Conservation (phyloP, 2,113 vertebrate genomes). For the Periophthalmodon schlosseri region DNA sequence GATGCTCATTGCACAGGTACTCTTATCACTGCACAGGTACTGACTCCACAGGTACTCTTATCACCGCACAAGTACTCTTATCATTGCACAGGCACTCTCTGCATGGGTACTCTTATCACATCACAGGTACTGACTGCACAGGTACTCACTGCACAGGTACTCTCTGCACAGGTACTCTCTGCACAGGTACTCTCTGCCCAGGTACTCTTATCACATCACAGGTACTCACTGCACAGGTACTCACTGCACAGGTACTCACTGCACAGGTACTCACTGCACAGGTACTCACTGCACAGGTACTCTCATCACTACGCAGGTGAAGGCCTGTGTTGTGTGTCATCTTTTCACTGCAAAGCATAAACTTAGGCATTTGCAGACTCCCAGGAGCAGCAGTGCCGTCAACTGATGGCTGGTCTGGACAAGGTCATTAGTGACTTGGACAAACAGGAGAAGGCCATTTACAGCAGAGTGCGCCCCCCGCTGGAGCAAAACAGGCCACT, state of each 20-base stretch:
- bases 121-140: too few species aligned
- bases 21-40: too few species aligned
- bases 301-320: not conserved
- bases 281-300: slow-evolving; percentile 35
- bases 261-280: slow-evolving; percentile 32
- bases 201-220: slow-evolving; percentile 32
- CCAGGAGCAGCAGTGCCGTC: slow-evolving; percentile 87
- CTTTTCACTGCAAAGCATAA: not conserved
- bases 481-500: slow-evolving; percentile 88
- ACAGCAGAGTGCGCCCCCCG: slow-evolving; percentile 83
- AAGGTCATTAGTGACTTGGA: slow-evolving; percentile 87
- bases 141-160: too few species aligned
- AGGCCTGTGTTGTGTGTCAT: too few species aligned
- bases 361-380: slow-evolving; percentile 74
- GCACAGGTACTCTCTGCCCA: too few species aligned
- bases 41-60: too few species aligned
- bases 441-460: slow-evolving; percentile 90
- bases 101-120: too few species aligned
- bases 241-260: slow-evolving; percentile 55
- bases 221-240: slow-evolving; percentile 36
- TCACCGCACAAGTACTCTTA: too few species aligned
- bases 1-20: too few species aligned
- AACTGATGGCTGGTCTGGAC: slow-evolving; percentile 90
- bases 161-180: too few species aligned
- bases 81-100: too few species aligned